These are phyloP conservation scores for Sporophila hypoxantha DNA, from an alignment of 2,113 vertebrate genomes.

Conservation along the genomic window DNA sequence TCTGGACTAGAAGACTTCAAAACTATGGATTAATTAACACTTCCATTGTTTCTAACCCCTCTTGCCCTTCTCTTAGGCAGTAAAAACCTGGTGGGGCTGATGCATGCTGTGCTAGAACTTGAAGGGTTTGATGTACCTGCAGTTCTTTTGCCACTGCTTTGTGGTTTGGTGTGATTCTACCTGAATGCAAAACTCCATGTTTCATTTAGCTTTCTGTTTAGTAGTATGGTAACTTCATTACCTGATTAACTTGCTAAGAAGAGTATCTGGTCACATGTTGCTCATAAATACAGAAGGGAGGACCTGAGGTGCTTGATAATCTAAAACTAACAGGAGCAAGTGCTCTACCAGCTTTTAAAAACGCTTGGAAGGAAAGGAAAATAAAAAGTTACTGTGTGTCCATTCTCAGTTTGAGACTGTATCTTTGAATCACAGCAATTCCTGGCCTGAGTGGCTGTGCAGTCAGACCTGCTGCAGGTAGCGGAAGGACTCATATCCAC, in stretches of 20 bases:
- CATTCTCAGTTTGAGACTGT: background rate
- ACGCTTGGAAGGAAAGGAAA: background rate
- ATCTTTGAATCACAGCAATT: background rate
- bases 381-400: background rate
- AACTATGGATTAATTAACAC: background rate
- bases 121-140: background rate
- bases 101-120: background rate
- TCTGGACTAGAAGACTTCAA: background rate
- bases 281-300: background rate
- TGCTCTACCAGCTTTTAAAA: background rate
- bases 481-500: background rate
- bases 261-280: background rate
- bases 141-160: background rate
- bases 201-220: background rate
- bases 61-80: background rate
- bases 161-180: background rate
- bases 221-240: background rate
- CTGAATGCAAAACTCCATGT: background rate
- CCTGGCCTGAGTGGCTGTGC: background rate
- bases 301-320: background rate
- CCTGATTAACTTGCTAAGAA: background rate
- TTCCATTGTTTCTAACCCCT: background rate
- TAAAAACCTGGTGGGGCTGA: background rate
- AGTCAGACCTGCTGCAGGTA: background rate
- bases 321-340: background rate